phyloP scores from a whole-genome alignment of 2,888 invertebrate species.

The Tetheella fluctuosa region DNA sequence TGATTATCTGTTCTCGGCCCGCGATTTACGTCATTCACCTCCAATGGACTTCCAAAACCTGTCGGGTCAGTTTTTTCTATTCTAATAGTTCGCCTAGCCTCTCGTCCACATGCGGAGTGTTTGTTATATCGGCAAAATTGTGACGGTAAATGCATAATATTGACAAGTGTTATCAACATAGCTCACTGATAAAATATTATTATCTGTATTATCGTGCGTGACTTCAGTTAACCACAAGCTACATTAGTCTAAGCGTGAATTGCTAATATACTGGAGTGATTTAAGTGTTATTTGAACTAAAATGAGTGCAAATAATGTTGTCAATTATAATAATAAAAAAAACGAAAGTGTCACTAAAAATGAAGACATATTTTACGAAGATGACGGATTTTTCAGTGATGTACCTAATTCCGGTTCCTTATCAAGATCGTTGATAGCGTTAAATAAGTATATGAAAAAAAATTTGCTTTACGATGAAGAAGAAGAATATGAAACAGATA shows the following conservation, averaged over 20 bases:
- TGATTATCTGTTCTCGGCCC: slow-evolving; percentile 49
- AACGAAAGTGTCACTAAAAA: slow-evolving; percentile 29
- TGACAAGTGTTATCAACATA: slow-evolving; percentile 59
- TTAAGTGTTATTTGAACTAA: slow-evolving; percentile 33
- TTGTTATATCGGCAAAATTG: slow-evolving; percentile 47
- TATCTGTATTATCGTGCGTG: slow-evolving; percentile 57
- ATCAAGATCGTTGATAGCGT: slow-evolving; percentile 71
- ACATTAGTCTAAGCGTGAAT: slow-evolving; percentile 43
- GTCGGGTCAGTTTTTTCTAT: slow-evolving; percentile 72
- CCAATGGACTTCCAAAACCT: slow-evolving; percentile 67
- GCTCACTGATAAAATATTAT: slow-evolving; percentile 55
- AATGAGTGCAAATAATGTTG: slow-evolving; percentile 46
- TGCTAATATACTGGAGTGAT: slow-evolving; percentile 44
- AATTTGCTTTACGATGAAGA: slow-evolving; percentile 72
- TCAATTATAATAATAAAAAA: slow-evolving; percentile 25
- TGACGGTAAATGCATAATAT: slow-evolving; percentile 42
- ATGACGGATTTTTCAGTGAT: slow-evolving; percentile 72
- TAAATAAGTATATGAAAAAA: slow-evolving; percentile 74
- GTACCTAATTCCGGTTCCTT: slow-evolving; percentile 66
- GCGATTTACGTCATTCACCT: slow-evolving; percentile 69
- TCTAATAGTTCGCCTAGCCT: slow-evolving; percentile 69
- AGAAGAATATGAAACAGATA: slow-evolving; percentile 52
- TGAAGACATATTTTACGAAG: slow-evolving; percentile 50
- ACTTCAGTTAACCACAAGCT: slow-evolving; percentile 53
- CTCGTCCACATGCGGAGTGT: slow-evolving; percentile 56